A percentile compares a stretch with the other conserved stretches of the same genome.
phyloP scores from a whole-genome alignment of 2,113 vertebrate species.

The Ciconia stormi region DNA sequence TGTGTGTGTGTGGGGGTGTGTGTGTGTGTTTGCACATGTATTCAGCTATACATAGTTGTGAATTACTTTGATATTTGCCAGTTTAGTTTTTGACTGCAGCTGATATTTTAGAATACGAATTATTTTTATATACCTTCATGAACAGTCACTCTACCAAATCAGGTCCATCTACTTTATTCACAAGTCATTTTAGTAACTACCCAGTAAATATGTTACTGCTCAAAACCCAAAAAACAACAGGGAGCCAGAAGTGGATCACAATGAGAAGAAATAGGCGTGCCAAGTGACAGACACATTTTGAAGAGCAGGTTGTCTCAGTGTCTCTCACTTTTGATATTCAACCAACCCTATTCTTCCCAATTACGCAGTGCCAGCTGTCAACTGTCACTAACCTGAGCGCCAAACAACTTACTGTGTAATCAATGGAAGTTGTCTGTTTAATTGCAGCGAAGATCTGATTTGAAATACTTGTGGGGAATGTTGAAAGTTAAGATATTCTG shows the following conservation, averaged over 20 bases:
- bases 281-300: not conserved
- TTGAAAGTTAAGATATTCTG: not conserved
- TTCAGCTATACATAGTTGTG: not conserved
- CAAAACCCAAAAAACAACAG: not conserved
- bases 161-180: not conserved
- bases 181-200: not conserved
- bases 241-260: not conserved
- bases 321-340: not conserved
- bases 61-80: not conserved
- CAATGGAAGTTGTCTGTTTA: not conserved
- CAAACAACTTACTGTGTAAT: not conserved
- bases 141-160: not conserved
- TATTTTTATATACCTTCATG: not conserved
- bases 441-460: not conserved
- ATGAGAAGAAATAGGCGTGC: not conserved
- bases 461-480: not conserved
- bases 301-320: not conserved
- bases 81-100: not conserved
- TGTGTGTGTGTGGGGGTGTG: too few relatives aligned
- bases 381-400: not conserved
- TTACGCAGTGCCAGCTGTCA: not conserved
- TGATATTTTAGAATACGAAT: not conserved
- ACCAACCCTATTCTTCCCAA: not conserved
- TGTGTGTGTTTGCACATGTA: not conserved
- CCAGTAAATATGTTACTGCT: not conserved